Evolutionary conservation across 2,888 invertebrate genomes (phyloP).

Genomic region (Agrochola circellaris): DNA sequence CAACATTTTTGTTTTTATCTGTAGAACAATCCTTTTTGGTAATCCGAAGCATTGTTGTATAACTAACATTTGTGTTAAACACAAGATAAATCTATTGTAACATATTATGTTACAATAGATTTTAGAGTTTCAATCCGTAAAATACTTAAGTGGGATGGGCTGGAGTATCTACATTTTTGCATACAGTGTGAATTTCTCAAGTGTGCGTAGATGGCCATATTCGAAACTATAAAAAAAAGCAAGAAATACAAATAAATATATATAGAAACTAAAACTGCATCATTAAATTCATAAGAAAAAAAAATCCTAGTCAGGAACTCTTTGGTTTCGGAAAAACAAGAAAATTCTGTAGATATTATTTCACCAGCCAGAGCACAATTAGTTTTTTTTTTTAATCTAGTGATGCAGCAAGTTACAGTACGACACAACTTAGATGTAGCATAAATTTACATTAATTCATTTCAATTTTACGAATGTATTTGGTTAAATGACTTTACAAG

Average conservation of each 20-base stretch:
- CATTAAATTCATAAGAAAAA: background rate
- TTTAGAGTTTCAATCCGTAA: constrained; percentile 14
- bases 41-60: background rate
- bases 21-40: constrained; percentile 23
- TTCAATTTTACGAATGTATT: too few relatives aligned
- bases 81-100: too few relatives aligned
- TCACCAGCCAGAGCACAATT: background rate
- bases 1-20: constrained; percentile 16
- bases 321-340: background rate
- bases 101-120: background rate
- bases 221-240: background rate
- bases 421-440: too few relatives aligned
- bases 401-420: background rate
- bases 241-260: background rate
- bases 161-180: constrained; percentile 14
- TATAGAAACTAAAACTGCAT: background rate
- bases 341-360: background rate
- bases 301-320: too few relatives aligned
- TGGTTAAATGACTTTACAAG: too few relatives aligned
- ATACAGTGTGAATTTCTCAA: background rate
- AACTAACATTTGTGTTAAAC: background rate
- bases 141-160: constrained; percentile 15
- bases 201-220: background rate
- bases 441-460: too few relatives aligned
- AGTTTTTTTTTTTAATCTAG: background rate